Percentiles rank a stretch among this genome's conserved stretches.
Conservation (phyloP, 1,140 invertebrate species). For the Danaus plexippus region DNA sequence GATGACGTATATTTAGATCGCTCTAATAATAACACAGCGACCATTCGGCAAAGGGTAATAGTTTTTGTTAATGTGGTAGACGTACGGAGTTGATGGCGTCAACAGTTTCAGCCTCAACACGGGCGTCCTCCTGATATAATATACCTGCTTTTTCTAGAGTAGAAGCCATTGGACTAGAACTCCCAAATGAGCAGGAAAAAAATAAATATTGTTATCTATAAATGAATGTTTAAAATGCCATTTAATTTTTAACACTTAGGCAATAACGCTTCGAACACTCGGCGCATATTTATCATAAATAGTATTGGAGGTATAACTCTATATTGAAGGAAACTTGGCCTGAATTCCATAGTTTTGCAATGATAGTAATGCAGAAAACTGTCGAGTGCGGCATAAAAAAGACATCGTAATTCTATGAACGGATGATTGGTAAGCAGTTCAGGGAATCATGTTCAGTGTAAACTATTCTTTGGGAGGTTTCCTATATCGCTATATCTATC, state of each 20-base stretch:
- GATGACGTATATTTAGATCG: too few relatives aligned
- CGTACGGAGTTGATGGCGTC: conserved; percentile 69
- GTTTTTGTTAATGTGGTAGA: conserved; percentile 41
- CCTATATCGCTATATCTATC: conserved; percentile 47
- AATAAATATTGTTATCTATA: conserved; percentile 1
- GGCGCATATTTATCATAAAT: conserved; percentile 7
- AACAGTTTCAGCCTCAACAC: conserved; percentile 66
- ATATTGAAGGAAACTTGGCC: conserved; percentile 34
- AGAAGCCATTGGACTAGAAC: conserved; percentile 51
- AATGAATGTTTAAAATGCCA: conserved; percentile 1
- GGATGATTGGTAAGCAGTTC: conserved; percentile 28
- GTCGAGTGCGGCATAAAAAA: conserved; percentile 24
- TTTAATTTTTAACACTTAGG: too few relatives aligned
- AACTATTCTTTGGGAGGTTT: conserved; percentile 29
- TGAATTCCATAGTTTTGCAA: conserved; percentile 39
- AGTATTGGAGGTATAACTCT: conserved; percentile 23
- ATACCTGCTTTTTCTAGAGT: conserved; percentile 67
- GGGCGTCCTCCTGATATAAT: conserved; percentile 62
- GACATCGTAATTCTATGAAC: conserved; percentile 46
- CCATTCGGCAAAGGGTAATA: too few relatives aligned
- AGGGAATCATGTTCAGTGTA: conserved; percentile 32
- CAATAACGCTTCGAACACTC: too few relatives aligned
- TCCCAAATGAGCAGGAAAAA: conserved; percentile 66
- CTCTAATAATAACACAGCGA: too few relatives aligned
- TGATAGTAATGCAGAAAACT: conserved; percentile 33